Percentiles rank a stretch among this genome's conserved stretches.
phyloP scores from a whole-genome alignment of 2,113 vertebrate species.

The Sapayoa aenigma region DNA sequence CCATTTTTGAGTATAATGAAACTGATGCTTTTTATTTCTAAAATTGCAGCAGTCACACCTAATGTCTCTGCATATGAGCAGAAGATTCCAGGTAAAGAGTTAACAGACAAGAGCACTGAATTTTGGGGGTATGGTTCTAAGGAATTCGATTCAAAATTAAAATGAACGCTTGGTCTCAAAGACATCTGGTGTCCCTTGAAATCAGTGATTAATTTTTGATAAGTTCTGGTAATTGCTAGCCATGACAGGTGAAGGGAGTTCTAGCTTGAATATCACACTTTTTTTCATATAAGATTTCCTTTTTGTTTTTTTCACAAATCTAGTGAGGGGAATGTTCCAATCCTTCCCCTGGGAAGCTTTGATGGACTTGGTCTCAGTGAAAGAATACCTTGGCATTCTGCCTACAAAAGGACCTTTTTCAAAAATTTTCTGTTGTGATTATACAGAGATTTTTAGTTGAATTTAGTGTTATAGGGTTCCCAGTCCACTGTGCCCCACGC shows the following conservation, averaged over 20 bases:
- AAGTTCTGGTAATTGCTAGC: background rate
- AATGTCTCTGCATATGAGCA: background rate
- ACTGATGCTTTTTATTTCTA: conserved; percentile 7
- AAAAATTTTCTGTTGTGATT: background rate
- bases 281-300: background rate
- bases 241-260: background rate
- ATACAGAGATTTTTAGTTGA: background rate
- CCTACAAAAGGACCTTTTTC: background rate
- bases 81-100: conserved; percentile 29
- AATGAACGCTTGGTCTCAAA: background rate
- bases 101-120: background rate
- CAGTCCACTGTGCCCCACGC: background rate
- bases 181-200: background rate
- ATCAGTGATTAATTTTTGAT: background rate
- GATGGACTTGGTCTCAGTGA: background rate
- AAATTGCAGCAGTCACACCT: conserved; percentile 11
- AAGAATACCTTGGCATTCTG: background rate
- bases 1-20: background rate
- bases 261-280: background rate
- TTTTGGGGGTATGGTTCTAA: background rate
- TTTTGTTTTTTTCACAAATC: background rate
- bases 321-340: background rate
- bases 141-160: background rate
- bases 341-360: background rate
- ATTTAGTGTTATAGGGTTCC: background rate